A percentile compares a stretch with the other conserved stretches of the same genome.
phyloP scores from a whole-genome alignment of 2,888 invertebrate genomes.

The Pheosia gnoma region DNA sequence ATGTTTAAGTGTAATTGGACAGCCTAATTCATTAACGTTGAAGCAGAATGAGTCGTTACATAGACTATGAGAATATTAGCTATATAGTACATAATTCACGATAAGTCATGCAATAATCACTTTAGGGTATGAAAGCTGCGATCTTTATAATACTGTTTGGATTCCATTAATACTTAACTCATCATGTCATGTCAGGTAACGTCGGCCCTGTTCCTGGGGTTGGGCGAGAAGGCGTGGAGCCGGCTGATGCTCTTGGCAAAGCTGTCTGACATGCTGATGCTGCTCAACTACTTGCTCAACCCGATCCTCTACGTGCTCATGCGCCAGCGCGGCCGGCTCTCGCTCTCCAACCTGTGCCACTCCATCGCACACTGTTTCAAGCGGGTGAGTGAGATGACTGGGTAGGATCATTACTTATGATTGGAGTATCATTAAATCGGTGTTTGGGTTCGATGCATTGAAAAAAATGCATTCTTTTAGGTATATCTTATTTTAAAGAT shows the following conservation, averaged over 20 bases:
- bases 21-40: background rate
- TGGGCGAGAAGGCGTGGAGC: constrained; percentile 58
- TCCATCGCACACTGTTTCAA: constrained; percentile 69
- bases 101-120: background rate
- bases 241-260: constrained; percentile 69
- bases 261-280: constrained; percentile 89
- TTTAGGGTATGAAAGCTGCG: background rate
- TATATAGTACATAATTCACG: background rate
- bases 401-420: background rate
- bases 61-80: background rate
- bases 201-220: constrained; percentile 79
- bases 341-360: constrained; percentile 55
- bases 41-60: background rate
- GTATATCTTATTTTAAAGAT: too few species aligned
- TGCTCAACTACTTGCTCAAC: constrained; percentile 92
- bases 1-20: background rate
- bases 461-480: too few species aligned
- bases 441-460: too few species aligned
- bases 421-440: too few species aligned
- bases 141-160: too few species aligned
- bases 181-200: constrained; percentile 59
- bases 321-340: constrained; percentile 68
- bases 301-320: constrained; percentile 93
- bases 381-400: constrained; percentile 48
- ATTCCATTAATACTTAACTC: too few species aligned